Percentiles rank a stretch among this genome's conserved stretches.
Conservation (phyloP, 2,888 invertebrate species). For the Gymnosoma rotundatum region DNA sequence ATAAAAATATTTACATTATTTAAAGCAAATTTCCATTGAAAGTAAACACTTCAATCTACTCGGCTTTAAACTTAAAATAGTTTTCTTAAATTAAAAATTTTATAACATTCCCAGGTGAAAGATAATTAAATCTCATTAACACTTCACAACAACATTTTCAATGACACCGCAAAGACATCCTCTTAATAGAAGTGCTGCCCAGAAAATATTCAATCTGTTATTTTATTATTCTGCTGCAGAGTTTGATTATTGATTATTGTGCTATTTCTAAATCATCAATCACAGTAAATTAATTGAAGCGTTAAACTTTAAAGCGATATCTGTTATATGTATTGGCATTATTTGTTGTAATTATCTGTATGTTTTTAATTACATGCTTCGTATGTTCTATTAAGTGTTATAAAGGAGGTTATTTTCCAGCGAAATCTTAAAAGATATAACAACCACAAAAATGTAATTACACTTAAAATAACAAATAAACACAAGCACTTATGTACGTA, state of each 20-base stretch:
- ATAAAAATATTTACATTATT: too few species aligned
- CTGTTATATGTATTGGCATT: neutral
- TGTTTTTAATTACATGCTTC: conserved; percentile 20
- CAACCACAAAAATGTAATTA: neutral
- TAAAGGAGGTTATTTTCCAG: conserved; percentile 2
- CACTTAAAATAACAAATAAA: neutral
- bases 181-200: neutral
- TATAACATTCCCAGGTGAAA: too few species aligned
- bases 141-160: neutral
- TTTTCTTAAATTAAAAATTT: too few species aligned
- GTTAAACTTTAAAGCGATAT: conserved; percentile 35
- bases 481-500: neutral
- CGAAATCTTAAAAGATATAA: conserved; percentile 3
- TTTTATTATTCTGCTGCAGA: conserved; percentile 8
- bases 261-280: conserved; percentile 48
- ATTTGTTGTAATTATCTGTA: neutral
- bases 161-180: neutral
- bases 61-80: too few species aligned
- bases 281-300: conserved; percentile 59
- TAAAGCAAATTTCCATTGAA: too few species aligned
- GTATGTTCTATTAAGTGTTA: conserved; percentile 40
- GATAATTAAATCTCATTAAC: too few species aligned
- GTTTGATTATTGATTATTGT: conserved; percentile 31
- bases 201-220: neutral
- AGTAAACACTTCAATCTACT: too few species aligned